Conservation (phyloP, 2,113 vertebrate genomes). For the Archilochus colubris region DNA sequence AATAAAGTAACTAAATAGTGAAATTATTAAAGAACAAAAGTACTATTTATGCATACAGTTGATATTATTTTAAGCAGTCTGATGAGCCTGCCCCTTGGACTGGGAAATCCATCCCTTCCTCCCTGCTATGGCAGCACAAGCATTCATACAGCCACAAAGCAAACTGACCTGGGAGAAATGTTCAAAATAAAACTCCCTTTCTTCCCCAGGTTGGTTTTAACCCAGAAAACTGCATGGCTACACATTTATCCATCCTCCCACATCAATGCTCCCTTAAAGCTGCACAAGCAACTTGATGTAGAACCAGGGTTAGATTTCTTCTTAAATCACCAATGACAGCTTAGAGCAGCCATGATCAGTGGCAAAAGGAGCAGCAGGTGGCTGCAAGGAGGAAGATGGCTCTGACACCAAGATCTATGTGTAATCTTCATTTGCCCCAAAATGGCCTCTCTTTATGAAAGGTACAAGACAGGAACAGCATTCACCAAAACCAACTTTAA, state of each 20-base stretch:
- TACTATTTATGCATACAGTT: background rate
- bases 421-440: rapidly evolving
- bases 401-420: background rate
- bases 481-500: background rate
- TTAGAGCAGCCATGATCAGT: background rate
- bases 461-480: background rate
- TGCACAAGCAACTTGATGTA: background rate
- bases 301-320: background rate
- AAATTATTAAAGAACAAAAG: background rate
- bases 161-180: background rate
- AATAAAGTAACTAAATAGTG: background rate
- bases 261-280: background rate
- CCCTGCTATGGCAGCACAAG: background rate
- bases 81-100: background rate
- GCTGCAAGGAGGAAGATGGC: background rate
- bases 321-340: background rate
- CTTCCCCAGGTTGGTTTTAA: background rate
- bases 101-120: background rate
- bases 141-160: background rate
- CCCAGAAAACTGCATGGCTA: background rate
- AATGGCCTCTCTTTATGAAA: background rate
- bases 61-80: background rate
- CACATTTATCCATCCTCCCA: background rate
- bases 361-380: background rate
- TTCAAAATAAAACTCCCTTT: background rate